Conservation (phyloP, 2,113 vertebrate genomes). For the Oreochromis spilurus region DNA sequence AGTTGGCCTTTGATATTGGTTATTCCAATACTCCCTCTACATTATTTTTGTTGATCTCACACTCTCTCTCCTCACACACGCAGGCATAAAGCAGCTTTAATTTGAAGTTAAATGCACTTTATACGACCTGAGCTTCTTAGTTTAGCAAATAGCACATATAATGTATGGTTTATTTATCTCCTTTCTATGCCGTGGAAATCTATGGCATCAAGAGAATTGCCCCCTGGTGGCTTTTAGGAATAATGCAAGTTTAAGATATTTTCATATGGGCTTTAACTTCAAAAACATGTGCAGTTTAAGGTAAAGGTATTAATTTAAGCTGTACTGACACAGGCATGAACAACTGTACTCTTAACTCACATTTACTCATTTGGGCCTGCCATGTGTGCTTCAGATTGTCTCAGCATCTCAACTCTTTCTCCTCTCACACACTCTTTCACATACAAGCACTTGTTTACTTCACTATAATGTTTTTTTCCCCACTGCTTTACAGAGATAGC, state of each 20-base stretch:
- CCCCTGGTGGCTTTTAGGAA: neutral
- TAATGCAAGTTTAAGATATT: neutral
- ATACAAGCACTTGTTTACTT: neutral
- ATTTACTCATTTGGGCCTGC: neutral
- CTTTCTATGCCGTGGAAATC: neutral
- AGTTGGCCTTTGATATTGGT: slow-evolving; percentile 32
- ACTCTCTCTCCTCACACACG: neutral
- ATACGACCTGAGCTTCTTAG: neutral
- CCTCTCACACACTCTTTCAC: neutral
- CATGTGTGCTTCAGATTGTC: neutral
- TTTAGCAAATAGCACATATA: neutral
- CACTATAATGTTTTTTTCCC: neutral
- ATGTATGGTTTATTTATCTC: neutral
- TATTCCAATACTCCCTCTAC: neutral
- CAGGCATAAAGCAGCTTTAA: neutral
- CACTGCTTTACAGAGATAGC: neutral
- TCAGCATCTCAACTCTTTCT: neutral
- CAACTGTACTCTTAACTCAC: neutral
- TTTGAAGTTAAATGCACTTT: neutral
- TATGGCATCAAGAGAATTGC: neutral
- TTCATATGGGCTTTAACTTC: neutral
- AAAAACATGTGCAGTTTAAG: neutral
- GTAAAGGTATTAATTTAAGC: neutral
- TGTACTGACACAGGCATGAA: neutral
- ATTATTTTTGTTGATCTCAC: neutral